Evolutionary conservation across 2,113 vertebrate species (phyloP).

Genomic region (Gallinago paraguaiae): DNA sequence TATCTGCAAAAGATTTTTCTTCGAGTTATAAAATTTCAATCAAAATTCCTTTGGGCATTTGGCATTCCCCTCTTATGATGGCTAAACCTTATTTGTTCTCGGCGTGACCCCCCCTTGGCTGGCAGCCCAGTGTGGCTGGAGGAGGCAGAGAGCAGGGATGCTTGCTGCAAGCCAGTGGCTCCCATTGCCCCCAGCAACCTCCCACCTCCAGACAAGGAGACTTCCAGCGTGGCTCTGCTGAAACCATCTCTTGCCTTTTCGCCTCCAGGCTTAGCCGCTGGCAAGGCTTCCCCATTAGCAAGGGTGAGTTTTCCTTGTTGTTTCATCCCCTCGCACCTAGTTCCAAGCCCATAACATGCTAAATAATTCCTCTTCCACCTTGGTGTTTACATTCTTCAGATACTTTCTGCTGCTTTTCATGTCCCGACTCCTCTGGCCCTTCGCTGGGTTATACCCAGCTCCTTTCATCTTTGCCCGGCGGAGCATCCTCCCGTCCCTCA

Average conservation of each 20-base stretch:
- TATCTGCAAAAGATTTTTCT: conserved; percentile 68
- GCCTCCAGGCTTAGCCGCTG: not conserved
- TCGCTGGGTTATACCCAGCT: not conserved
- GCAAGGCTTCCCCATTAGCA: not conserved
- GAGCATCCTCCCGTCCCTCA: not conserved
- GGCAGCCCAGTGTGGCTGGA: not conserved
- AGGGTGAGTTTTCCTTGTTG: not conserved
- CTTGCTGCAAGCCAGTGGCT: not conserved
- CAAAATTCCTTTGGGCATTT: conserved; percentile 66
- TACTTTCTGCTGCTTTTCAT: conserved; percentile 47
- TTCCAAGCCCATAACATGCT: not conserved
- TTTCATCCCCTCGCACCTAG: conserved; percentile 48
- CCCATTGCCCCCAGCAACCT: not conserved
- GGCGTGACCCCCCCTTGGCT: not conserved
- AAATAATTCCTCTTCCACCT: conserved; percentile 68
- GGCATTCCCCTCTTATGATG: conserved; percentile 29
- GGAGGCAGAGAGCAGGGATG: not conserved
- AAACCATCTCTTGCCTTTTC: not conserved
- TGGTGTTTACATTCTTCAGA: conserved; percentile 69
- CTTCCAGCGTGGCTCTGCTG: not conserved
- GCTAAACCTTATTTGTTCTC: conserved; percentile 62
- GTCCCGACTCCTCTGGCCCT: conserved; percentile 44
- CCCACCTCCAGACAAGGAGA: not conserved
- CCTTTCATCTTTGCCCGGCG: conserved; percentile 3
- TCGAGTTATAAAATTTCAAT: conserved; percentile 73